Evolutionary conservation across 30 jellyfish, hydroid and myxozoan species (phyloP).

Genomic region (Cassiopea andromeda): DNA sequence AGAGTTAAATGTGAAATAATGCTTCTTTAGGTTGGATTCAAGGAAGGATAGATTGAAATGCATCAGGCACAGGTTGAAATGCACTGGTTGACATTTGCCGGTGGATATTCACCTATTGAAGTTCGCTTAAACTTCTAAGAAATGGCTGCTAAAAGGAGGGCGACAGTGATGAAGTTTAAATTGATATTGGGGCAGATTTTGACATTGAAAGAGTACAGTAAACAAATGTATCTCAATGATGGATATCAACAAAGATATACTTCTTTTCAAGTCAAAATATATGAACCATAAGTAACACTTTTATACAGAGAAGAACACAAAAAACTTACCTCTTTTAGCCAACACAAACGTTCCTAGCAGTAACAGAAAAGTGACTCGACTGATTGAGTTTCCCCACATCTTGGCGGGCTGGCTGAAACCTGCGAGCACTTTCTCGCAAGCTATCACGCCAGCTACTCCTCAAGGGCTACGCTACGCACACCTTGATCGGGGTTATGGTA

Average conservation of each 20-base stretch:
- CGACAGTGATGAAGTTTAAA: too few species aligned
- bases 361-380: constrained; percentile 18
- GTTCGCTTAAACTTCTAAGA: too few species aligned
- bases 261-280: neutral
- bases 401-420: constrained; percentile 85
- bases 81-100: too few species aligned
- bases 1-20: too few species aligned
- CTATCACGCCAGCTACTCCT: constrained; percentile 70
- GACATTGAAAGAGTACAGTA: too few species aligned
- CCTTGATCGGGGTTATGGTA: constrained; percentile 22
- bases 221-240: too few species aligned
- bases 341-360: constrained; percentile 51
- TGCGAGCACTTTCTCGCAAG: constrained; percentile 82
- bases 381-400: constrained; percentile 71
- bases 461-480: constrained; percentile 24
- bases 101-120: too few species aligned
- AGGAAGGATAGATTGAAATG: too few species aligned
- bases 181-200: too few species aligned
- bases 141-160: too few species aligned
- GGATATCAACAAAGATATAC: neutral
- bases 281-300: neutral
- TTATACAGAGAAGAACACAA: neutral
- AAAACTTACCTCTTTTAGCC: constrained; percentile 51
- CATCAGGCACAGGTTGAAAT: too few species aligned
- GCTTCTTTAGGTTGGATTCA: too few species aligned